phyloP scores from a whole-genome alignment of 2,888 invertebrate genomes.

The Phalera bucephala region DNA sequence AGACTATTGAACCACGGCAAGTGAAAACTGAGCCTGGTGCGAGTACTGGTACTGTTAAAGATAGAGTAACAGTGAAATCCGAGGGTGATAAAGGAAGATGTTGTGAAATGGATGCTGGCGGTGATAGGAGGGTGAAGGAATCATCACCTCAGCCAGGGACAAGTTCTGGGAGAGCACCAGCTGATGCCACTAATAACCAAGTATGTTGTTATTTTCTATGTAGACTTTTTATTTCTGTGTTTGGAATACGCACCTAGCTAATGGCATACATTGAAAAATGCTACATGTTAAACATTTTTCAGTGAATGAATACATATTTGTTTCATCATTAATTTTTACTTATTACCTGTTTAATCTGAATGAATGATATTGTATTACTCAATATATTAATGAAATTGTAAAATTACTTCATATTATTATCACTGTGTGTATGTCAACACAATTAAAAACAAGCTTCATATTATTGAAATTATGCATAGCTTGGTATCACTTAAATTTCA shows the following conservation, averaged over 20 bases:
- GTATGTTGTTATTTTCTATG: conserved; percentile 14
- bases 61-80: conserved; percentile 49
- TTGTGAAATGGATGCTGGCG: conserved; percentile 45
- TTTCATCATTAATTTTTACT: too few relatives aligned
- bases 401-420: background rate
- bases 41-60: conserved; percentile 24
- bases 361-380: too few relatives aligned
- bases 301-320: too few relatives aligned
- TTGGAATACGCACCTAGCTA: too few relatives aligned
- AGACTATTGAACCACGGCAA: conserved; percentile 33
- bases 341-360: too few relatives aligned
- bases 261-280: too few relatives aligned
- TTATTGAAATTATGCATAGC: background rate
- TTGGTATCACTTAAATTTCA: too few relatives aligned
- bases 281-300: too few relatives aligned
- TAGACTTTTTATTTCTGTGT: too few relatives aligned
- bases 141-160: conserved; percentile 68
- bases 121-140: conserved; percentile 45
- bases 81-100: conserved; percentile 38
- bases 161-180: conserved; percentile 45
- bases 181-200: conserved; percentile 20
- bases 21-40: conserved; percentile 54
- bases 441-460: conserved; percentile 1
- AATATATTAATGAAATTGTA: too few relatives aligned
- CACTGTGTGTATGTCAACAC: background rate